Conservation (phyloP, 2,888 invertebrate genomes). For the Acleris holmiana region DNA sequence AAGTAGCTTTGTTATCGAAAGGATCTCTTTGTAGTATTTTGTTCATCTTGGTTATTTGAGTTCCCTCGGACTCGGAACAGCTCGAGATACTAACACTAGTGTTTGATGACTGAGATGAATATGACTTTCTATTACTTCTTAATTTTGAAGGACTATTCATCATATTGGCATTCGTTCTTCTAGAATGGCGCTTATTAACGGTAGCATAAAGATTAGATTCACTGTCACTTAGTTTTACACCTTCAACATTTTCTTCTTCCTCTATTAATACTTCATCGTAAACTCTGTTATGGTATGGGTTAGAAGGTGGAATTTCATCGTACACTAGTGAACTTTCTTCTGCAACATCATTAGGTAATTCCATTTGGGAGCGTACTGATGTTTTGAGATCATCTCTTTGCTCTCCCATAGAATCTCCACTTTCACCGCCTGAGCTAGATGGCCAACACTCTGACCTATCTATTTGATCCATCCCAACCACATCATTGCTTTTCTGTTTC, state of each 20-base stretch:
- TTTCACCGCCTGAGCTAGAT: constrained; percentile 86
- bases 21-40: constrained; percentile 67
- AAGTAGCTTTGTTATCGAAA: constrained; percentile 75
- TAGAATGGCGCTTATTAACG: constrained; percentile 74
- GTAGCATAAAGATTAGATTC: constrained; percentile 77
- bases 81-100: constrained; percentile 82
- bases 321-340: constrained; percentile 72
- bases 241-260: constrained; percentile 76
- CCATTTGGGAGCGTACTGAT: constrained; percentile 75
- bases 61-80: constrained; percentile 82
- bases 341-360: constrained; percentile 81
- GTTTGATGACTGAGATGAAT: constrained; percentile 78
- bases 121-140: constrained; percentile 70
- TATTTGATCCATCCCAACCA: constrained; percentile 90
- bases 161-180: constrained; percentile 80
- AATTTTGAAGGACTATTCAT: constrained; percentile 77
- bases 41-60: constrained; percentile 79
- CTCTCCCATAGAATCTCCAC: constrained; percentile 84
- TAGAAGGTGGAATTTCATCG: constrained; percentile 67
- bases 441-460: constrained; percentile 91
- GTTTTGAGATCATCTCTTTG: constrained; percentile 64
- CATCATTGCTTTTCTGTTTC: constrained; percentile 94
- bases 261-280: constrained; percentile 78
- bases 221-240: constrained; percentile 70
- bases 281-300: constrained; percentile 69